A percentile compares a stretch with the other conserved stretches of the same genome.
phyloP scores from a whole-genome alignment of 2,113 vertebrate species.

The Picathartes gymnocephalus region DNA sequence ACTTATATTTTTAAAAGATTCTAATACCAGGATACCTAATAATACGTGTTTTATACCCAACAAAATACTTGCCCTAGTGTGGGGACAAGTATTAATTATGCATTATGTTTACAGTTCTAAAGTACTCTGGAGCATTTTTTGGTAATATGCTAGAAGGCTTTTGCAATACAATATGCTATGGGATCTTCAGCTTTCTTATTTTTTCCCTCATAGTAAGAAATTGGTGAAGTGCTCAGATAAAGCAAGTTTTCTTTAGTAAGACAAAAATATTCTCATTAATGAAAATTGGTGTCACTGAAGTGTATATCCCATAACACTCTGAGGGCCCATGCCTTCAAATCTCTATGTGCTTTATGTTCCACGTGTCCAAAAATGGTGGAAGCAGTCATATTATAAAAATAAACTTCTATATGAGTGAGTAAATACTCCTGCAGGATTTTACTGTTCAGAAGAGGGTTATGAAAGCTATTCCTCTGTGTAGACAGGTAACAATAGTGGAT shows the following conservation, averaged over 20 bases:
- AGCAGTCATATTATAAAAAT: neutral
- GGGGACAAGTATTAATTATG: neutral
- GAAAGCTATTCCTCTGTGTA: neutral
- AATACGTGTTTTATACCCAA: neutral
- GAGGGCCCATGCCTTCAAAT: neutral
- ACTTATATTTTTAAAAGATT: neutral
- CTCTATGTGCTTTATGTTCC: neutral
- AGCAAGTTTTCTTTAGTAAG: neutral
- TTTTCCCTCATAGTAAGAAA: neutral
- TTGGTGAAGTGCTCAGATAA: neutral
- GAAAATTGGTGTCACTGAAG: neutral
- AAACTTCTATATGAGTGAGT: neutral
- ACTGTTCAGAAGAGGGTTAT: neutral
- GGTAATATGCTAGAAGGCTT: neutral
- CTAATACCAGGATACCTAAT: neutral
- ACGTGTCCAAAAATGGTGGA: neutral
- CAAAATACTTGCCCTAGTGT: neutral
- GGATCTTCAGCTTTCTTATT: neutral
- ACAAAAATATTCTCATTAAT: neutral
- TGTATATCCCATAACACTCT: neutral
- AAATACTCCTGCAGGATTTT: neutral
- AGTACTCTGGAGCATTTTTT: neutral
- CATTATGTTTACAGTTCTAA: neutral
- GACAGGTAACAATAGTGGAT: neutral
- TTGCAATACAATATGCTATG: fast-evolving